phyloP scores from a whole-genome alignment of 2,888 invertebrate genomes.

The Oconnorella tubifera region DNA sequence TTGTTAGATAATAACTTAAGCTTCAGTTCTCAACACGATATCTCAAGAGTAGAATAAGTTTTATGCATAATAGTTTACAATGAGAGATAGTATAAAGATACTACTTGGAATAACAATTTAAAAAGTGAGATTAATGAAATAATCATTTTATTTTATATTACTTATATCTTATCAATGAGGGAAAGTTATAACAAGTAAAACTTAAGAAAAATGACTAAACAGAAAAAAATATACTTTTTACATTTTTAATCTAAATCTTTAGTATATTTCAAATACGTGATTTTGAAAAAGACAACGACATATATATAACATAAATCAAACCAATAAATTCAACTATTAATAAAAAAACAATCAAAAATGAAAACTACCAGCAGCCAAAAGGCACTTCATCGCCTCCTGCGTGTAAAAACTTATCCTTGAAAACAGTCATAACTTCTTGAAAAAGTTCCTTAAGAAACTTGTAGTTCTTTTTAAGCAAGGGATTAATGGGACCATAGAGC shows the following conservation, averaged over 20 bases:
- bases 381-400: constrained; percentile 89
- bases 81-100: too few species aligned
- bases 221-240: too few species aligned
- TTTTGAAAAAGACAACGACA: background rate
- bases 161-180: too few species aligned
- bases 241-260: background rate
- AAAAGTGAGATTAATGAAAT: too few species aligned
- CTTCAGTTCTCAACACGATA: too few species aligned
- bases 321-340: background rate
- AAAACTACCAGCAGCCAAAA: constrained; percentile 71
- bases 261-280: background rate
- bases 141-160: too few species aligned
- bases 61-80: too few species aligned
- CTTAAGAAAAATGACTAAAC: too few species aligned
- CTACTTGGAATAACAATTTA: too few species aligned
- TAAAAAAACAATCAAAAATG: background rate
- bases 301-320: background rate
- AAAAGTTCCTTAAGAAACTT: constrained; percentile 60
- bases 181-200: too few species aligned
- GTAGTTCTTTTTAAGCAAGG: constrained; percentile 67
- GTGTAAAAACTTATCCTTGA: constrained; percentile 78
- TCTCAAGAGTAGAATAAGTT: too few species aligned
- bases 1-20: too few species aligned
- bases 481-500: constrained; percentile 76
- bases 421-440: constrained; percentile 61